phyloP scores from a whole-genome alignment of 30 jellyfish, hydroid and myxozoan species.

The Cassiopea andromeda region DNA sequence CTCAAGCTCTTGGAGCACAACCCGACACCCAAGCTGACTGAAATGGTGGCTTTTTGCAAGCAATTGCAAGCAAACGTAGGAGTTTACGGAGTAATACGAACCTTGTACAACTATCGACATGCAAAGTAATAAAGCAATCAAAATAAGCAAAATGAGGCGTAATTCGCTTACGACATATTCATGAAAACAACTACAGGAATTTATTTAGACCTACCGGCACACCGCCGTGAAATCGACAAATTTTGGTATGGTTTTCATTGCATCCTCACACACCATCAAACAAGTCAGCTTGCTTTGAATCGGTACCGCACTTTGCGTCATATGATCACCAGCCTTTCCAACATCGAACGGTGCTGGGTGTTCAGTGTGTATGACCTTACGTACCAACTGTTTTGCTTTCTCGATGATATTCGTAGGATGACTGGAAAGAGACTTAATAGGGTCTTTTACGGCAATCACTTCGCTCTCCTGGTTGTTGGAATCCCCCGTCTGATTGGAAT shows the following conservation, averaged over 20 bases:
- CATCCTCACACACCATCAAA: conserved; percentile 43
- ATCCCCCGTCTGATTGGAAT: no score
- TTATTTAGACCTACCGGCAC: conserved; percentile 43
- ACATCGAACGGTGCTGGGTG: conserved; percentile 45
- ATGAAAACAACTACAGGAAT: neutral
- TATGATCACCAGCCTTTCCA: neutral
- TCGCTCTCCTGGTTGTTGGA: neutral
- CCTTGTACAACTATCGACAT: no score
- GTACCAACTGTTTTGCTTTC: conserved; percentile 53
- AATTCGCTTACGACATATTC: neutral
- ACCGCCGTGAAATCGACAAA: conserved; percentile 72
- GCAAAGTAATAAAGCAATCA: no score
- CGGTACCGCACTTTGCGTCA: neutral
- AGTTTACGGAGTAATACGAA: no score
- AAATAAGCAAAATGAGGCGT: neutral
- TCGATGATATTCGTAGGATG: conserved; percentile 31
- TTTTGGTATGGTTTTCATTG: conserved; percentile 45
- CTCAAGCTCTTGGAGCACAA: no score
- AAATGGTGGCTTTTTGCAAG: no score
- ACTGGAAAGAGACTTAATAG: conserved; percentile 3
- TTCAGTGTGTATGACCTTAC: conserved; percentile 57
- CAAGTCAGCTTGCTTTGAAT: conserved; percentile 1
- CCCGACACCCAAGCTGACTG: no score
- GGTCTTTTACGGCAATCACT: neutral
- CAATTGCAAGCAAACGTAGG: no score